Evolutionary conservation across 2,113 vertebrate genomes (phyloP).

Genomic region (Tilapia sparmanii): DNA sequence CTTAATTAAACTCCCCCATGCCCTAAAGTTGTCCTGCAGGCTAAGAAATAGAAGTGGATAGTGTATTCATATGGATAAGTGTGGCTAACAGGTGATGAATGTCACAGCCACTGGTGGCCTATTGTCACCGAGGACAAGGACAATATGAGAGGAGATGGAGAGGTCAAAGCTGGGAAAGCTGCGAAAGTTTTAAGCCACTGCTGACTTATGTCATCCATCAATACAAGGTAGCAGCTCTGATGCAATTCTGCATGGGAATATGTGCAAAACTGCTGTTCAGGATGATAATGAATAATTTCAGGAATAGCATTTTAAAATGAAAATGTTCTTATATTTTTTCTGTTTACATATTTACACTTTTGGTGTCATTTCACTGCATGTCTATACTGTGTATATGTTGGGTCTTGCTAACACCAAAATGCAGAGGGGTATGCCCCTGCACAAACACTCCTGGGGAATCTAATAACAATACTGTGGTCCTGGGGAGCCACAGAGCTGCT

Average conservation of each 20-base stretch:
- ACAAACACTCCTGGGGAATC: conserved; percentile 68
- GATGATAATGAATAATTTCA: neutral
- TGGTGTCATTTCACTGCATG: neutral
- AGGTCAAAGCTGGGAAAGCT: conserved; percentile 34
- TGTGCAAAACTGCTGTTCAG: neutral
- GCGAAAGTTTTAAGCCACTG: conserved; percentile 8
- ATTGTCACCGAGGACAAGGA: conserved; percentile 65
- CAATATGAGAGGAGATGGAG: conserved; percentile 53
- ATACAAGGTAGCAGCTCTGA: conserved; percentile 18
- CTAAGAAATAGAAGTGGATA: neutral
- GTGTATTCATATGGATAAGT: conserved; percentile 63
- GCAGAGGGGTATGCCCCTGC: conserved; percentile 47
- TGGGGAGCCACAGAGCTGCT: conserved; percentile 56
- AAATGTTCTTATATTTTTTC: neutral
- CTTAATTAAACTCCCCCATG: neutral
- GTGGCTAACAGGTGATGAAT: conserved; percentile 69
- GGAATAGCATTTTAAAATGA: neutral
- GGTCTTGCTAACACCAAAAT: conserved; percentile 28
- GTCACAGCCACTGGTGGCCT: conserved; percentile 61
- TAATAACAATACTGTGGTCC: conserved; percentile 67
- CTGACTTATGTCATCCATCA: conserved; percentile 58
- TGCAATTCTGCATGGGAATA: neutral
- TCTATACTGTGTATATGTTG: neutral
- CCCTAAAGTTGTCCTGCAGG: conserved; percentile 38
- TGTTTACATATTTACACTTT: neutral